phyloP scores from a whole-genome alignment of 2,113 vertebrate genomes.

The Gavialis gangeticus region DNA sequence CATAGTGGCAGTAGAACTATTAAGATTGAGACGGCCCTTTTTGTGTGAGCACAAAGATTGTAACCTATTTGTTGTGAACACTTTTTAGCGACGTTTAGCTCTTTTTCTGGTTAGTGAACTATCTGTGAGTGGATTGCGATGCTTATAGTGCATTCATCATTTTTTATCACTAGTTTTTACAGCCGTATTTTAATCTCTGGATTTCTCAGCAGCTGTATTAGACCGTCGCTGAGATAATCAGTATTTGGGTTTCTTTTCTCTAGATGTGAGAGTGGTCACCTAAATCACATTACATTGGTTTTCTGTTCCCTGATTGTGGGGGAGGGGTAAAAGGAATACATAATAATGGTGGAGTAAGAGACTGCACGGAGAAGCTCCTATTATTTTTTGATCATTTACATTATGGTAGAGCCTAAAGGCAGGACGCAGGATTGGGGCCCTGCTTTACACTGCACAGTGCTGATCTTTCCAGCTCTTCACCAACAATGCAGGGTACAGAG shows the following conservation, averaged over 20 bases:
- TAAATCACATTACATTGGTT: fast-evolving
- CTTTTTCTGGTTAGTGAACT: background rate
- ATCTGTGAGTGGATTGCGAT: fast-evolving
- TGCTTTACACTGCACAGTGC: background rate
- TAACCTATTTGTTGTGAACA: background rate
- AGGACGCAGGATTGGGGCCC: background rate
- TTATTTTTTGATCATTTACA: background rate
- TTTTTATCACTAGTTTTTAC: fast-evolving
- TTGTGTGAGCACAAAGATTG: background rate
- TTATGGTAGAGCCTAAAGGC: background rate
- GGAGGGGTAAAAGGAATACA: background rate
- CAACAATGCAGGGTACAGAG: background rate
- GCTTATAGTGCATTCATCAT: background rate
- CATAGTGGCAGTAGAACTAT: background rate
- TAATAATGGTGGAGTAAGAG: background rate
- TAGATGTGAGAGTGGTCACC: fast-evolving
- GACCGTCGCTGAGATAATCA: background rate
- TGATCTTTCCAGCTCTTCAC: background rate
- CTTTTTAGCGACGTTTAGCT: slow-evolving; percentile 2
- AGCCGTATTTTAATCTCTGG: no score
- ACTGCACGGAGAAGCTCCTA: fast-evolving
- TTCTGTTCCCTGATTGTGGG: fast-evolving
- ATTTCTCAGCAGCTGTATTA: fast-evolving
- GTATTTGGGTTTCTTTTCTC: fast-evolving
- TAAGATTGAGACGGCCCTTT: background rate